Conservation (phyloP, 2,113 vertebrate species). For the Mastomys coucha region DNA sequence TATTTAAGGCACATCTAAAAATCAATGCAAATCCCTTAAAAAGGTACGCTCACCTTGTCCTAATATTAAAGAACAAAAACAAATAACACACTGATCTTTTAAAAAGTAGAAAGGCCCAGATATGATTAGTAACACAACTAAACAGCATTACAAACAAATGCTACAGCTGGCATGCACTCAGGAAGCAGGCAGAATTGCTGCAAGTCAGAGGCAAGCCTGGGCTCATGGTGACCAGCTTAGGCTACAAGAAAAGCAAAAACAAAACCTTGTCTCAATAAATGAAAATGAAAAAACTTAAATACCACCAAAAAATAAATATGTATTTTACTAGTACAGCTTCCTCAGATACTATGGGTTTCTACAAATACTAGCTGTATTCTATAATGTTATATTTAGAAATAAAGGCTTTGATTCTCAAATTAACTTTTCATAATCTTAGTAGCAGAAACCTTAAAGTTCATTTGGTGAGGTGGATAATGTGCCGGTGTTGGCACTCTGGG, state of each 20-base stretch:
- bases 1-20: slow-evolving; percentile 43
- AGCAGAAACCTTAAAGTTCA: slow-evolving; percentile 79
- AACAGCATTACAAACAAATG: not conserved
- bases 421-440: slow-evolving; percentile 66
- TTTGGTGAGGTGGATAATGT: slow-evolving; percentile 81
- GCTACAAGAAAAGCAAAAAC: not conserved
- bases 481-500: slow-evolving; percentile 72
- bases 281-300: not conserved
- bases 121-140: not conserved
- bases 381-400: slow-evolving; percentile 70
- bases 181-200: too few species aligned
- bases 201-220: not conserved
- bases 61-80: slow-evolving; percentile 8
- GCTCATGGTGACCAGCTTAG: not conserved
- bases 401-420: slow-evolving; percentile 80
- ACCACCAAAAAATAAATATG: not conserved
- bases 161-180: not conserved
- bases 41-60: not conserved
- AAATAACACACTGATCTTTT: slow-evolving; percentile 1
- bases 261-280: not conserved
- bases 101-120: not conserved
- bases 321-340: not conserved
- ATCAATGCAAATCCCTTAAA: slow-evolving; percentile 33
- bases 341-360: slow-evolving; percentile 43
- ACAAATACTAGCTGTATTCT: slow-evolving; percentile 28